Conservation (phyloP, 2,797 vertebrate genomes). For the Dipus sagitta region DNA sequence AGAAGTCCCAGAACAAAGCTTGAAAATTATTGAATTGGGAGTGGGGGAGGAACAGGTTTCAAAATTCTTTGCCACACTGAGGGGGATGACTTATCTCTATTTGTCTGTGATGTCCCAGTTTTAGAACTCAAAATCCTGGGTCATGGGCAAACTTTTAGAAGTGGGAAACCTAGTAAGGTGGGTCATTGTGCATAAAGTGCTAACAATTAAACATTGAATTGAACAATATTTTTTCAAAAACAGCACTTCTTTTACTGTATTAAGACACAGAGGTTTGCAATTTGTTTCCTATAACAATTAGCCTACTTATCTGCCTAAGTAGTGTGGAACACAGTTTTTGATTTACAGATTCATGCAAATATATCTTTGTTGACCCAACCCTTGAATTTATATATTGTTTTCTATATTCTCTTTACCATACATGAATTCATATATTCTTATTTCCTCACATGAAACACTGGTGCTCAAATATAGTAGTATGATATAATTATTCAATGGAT, state of each 20-base stretch:
- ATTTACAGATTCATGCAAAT: not conserved
- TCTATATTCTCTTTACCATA: not conserved
- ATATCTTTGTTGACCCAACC: not conserved
- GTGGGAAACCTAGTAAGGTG: not conserved
- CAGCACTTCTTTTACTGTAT: not conserved
- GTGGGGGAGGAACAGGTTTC: not conserved
- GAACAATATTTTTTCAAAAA: not conserved
- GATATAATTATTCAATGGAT: not conserved
- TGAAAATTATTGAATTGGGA: not conserved
- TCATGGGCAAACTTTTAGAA: not conserved
- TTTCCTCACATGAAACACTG: not conserved
- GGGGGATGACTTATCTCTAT: fast-evolving
- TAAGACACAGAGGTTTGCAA: not conserved
- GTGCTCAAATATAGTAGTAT: not conserved
- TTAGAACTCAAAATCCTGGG: not conserved
- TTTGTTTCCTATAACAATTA: not conserved
- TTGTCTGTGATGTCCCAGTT: not conserved
- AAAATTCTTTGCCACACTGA: not conserved
- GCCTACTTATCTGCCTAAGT: not conserved
- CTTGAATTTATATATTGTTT: not conserved
- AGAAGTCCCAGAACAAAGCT: not conserved
- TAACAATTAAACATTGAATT: not conserved
- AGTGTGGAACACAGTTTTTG: not conserved
- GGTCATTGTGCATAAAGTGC: not conserved
- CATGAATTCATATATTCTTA: not conserved